Conservation (phyloP, 2,888 invertebrate species). For the Drosophila demipolita region DNA sequence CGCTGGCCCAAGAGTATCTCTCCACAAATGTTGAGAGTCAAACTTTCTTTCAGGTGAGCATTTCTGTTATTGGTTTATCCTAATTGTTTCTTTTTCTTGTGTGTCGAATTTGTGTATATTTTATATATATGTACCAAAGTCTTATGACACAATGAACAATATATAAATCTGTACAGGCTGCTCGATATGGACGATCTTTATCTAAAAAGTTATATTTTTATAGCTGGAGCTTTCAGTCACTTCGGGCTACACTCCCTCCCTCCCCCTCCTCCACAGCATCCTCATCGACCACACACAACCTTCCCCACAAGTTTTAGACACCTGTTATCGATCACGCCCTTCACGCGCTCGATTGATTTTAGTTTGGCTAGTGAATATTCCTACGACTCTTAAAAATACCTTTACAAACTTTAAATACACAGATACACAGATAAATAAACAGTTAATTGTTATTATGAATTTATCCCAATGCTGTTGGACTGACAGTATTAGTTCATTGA, state of each 20-base stretch:
- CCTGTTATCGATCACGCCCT: background rate
- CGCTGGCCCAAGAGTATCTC: constrained; percentile 92
- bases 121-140: background rate
- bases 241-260: background rate
- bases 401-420: background rate
- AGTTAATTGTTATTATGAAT: background rate
- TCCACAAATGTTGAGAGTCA: constrained; percentile 89
- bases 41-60: constrained; percentile 92
- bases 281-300: background rate
- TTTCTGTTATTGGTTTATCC: background rate
- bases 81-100: background rate
- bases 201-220: background rate
- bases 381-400: background rate
- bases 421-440: background rate
- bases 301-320: background rate
- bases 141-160: background rate
- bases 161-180: background rate
- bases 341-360: background rate
- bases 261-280: background rate
- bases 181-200: background rate
- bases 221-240: background rate
- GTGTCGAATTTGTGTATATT: background rate
- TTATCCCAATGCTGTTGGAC: background rate
- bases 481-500: background rate
- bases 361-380: background rate